A percentile compares a stretch with the other conserved stretches of the same genome.
Evolutionary conservation across 1,140 invertebrate genomes (phyloP).

Genomic region (Ditylenchus dipsaci): DNA sequence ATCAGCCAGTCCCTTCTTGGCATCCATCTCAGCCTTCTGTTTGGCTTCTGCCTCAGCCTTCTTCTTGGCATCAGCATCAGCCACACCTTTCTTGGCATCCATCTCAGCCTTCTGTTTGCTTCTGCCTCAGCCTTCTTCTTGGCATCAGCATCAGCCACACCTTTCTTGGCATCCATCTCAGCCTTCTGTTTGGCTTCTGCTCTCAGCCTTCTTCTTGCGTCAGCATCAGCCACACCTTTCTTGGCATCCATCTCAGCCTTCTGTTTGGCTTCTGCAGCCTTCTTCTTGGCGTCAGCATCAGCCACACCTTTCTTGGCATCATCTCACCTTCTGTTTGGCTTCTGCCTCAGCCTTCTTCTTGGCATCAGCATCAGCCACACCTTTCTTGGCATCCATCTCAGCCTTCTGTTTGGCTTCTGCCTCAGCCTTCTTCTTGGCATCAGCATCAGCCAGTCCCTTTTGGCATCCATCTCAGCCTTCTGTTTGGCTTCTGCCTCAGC

Average conservation of each 20-base stretch:
- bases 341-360: background rate
- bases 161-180: too few species aligned
- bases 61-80: background rate
- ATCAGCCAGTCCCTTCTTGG: too few species aligned
- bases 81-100: background rate
- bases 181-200: background rate
- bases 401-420: background rate
- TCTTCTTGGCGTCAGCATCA: background rate
- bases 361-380: too few species aligned
- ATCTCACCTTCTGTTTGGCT: too few species aligned
- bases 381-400: too few species aligned
- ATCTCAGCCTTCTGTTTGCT: background rate
- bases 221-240: background rate
- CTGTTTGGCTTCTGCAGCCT: background rate
- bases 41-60: background rate
- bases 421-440: background rate
- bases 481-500: background rate
- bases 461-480: too few species aligned
- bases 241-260: background rate
- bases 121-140: background rate
- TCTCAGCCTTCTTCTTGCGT: background rate
- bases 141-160: background rate
- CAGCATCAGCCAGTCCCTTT: too few species aligned
- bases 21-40: too few species aligned
- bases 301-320: too few species aligned